Percentiles rank a stretch among this genome's conserved stretches.
These are phyloP conservation scores for Polypterus senegalus DNA, from an alignment of 2,113 vertebrate genomes.

Conservation along the genomic window DNA sequence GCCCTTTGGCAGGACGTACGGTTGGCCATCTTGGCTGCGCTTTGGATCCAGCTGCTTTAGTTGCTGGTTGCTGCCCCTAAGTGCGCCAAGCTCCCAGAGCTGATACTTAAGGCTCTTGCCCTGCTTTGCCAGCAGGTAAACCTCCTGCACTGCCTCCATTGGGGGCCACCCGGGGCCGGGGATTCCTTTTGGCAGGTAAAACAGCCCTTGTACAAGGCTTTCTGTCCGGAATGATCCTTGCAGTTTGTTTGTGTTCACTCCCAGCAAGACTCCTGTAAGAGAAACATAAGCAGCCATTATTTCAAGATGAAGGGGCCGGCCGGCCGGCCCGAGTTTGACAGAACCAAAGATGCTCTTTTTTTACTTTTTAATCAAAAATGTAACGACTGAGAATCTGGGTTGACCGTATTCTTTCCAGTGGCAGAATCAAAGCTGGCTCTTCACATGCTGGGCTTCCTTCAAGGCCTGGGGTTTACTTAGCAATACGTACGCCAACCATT, in stretches of 20 bases:
- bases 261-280: constrained; percentile 42
- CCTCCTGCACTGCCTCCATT: constrained; percentile 20
- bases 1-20: constrained; percentile 60
- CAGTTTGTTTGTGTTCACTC: constrained; percentile 27
- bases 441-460: too few relatives aligned
- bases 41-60: constrained; percentile 59
- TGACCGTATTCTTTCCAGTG: too few relatives aligned
- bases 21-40: constrained; percentile 44
- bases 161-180: background rate
- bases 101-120: constrained; percentile 77
- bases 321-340: too few relatives aligned
- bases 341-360: too few relatives aligned
- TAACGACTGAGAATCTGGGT: too few relatives aligned
- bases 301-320: background rate
- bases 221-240: constrained; percentile 21
- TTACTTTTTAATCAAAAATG: too few relatives aligned
- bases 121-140: constrained; percentile 63
- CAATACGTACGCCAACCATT: too few relatives aligned
- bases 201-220: constrained; percentile 10
- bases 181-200: constrained; percentile 8
- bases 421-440: too few relatives aligned
- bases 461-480: too few relatives aligned
- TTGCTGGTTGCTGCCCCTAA: constrained; percentile 66
- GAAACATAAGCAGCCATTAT: background rate
- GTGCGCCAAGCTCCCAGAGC: constrained; percentile 56